Conservation (phyloP, 2,888 invertebrate species). For the Stenurella melanura region DNA sequence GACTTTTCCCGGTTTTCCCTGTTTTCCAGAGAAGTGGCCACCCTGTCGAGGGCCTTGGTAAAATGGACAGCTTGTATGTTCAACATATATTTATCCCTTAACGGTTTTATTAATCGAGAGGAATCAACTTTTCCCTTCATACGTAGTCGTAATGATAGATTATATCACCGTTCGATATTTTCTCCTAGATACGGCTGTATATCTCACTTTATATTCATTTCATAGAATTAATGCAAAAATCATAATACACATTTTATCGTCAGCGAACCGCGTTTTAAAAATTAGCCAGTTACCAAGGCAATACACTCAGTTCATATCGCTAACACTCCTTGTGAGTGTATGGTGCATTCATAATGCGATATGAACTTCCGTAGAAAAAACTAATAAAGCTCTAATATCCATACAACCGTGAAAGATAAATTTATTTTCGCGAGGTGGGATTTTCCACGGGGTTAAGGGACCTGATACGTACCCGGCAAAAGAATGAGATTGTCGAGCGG, state of each 20-base stretch:
- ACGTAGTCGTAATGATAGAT: too few relatives aligned
- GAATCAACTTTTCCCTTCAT: too few relatives aligned
- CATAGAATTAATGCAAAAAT: background rate
- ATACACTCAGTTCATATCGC: slow-evolving; percentile 14
- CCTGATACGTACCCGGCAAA: slow-evolving; percentile 8
- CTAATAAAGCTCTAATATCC: slow-evolving; percentile 53
- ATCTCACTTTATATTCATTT: background rate
- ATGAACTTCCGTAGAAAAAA: slow-evolving; percentile 44
- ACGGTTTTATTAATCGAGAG: too few relatives aligned
- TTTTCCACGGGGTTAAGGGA: slow-evolving; percentile 29
- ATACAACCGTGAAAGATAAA: slow-evolving; percentile 53
- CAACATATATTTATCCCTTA: too few relatives aligned
- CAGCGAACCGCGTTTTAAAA: background rate
- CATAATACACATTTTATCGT: background rate
- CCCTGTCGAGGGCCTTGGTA: too few relatives aligned
- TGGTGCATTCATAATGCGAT: slow-evolving; percentile 48
- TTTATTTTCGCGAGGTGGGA: slow-evolving; percentile 48
- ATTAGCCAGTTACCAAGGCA: background rate
- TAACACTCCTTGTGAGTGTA: slow-evolving; percentile 41
- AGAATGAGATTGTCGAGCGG: slow-evolving; percentile 14
- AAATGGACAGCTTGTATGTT: too few relatives aligned
- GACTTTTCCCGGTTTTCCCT: too few relatives aligned
- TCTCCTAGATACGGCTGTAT: background rate
- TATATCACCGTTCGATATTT: background rate
- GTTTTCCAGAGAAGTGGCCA: too few relatives aligned